Conservation (phyloP, 2,113 vertebrate genomes). For the Hystrix cristata region DNA sequence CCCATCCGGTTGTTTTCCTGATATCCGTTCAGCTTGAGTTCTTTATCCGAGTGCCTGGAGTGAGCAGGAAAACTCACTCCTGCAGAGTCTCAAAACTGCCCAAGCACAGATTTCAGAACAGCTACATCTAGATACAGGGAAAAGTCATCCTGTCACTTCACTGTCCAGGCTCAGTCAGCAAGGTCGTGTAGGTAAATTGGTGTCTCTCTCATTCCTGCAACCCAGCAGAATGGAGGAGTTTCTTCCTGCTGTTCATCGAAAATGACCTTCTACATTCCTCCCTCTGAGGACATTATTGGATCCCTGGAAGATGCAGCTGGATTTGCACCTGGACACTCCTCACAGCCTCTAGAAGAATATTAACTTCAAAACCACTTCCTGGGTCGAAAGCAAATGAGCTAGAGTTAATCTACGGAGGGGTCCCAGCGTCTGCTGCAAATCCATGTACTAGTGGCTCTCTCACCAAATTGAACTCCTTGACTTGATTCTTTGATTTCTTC, state of each 20-base stretch:
- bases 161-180: background rate
- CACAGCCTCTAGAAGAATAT: background rate
- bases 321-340: background rate
- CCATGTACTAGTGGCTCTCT: background rate
- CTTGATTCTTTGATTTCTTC: background rate
- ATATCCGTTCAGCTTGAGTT: background rate
- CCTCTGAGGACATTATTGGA: background rate
- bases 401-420: background rate
- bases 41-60: background rate
- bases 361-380: background rate
- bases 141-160: background rate
- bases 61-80: background rate
- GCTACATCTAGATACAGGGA: background rate
- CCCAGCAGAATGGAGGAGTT: background rate
- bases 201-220: background rate
- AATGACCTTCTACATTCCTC: background rate
- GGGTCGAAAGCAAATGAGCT: background rate
- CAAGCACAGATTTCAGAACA: background rate
- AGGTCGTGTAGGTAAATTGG: rapidly evolving
- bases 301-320: background rate
- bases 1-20: background rate
- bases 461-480: background rate
- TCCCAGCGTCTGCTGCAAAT: background rate
- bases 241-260: background rate
- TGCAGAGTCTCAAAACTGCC: background rate